phyloP scores from a whole-genome alignment of 2,888 invertebrate species.

The Macrophya annulata region DNA sequence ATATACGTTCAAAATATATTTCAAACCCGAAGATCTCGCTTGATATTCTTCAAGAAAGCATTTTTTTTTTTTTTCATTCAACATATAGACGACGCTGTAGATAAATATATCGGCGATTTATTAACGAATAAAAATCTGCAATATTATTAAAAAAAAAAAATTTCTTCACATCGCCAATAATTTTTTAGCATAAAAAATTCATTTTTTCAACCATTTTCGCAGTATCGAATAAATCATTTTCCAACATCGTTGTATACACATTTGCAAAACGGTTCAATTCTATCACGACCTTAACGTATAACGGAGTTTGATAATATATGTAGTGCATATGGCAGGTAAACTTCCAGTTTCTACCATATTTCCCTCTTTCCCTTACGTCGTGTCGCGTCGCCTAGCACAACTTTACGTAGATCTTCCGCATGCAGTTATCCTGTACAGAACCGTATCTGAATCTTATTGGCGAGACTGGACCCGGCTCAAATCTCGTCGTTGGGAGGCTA shows the following conservation, averaged over 20 bases:
- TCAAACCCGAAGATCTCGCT: neutral
- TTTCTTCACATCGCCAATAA: too few species aligned
- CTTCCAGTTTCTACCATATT: neutral
- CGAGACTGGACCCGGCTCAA: neutral
- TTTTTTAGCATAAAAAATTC: too few species aligned
- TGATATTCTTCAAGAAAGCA: neutral
- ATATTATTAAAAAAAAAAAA: too few species aligned
- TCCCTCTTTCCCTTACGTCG: neutral
- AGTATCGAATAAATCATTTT: neutral
- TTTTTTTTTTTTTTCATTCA: neutral
- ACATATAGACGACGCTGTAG: neutral
- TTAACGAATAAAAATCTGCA: too few species aligned
- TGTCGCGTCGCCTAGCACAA: neutral
- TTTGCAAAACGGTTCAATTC: neutral
- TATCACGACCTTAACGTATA: neutral
- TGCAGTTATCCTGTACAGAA: neutral
- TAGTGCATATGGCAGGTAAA: neutral
- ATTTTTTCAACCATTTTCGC: neutral
- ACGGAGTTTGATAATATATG: constrained; percentile 9
- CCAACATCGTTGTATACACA: neutral
- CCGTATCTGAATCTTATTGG: constrained; percentile 24
- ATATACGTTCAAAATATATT: constrained; percentile 10
- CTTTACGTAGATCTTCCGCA: neutral
- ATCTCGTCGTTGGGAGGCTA: neutral
- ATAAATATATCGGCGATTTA: too few species aligned